Evolutionary conservation across 23 tunicate genomes (phyloP).

Genomic region (Phallusia fumigata): DNA sequence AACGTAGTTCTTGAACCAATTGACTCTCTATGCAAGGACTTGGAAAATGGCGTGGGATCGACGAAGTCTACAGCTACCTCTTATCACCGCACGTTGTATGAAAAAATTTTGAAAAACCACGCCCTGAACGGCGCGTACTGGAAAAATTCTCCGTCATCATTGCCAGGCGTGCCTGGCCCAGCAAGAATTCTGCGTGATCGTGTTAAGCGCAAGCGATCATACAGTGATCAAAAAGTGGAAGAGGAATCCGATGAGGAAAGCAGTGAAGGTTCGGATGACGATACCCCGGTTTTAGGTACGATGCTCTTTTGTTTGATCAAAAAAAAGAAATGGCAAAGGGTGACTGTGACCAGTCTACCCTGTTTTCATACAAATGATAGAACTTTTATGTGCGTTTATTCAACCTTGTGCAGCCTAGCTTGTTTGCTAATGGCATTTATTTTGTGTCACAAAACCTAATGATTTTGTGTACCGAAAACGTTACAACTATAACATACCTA

Average conservation of each 20-base stretch:
- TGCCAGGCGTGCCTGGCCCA: not conserved
- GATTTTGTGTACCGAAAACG: too few species aligned
- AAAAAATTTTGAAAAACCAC: not conserved
- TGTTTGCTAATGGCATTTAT: too few species aligned
- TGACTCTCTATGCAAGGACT: not conserved
- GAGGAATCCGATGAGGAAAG: not conserved
- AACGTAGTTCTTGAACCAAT: not conserved
- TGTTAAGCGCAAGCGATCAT: not conserved
- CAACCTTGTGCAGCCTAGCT: too few species aligned
- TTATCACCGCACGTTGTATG: not conserved
- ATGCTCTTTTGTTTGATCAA: too few species aligned
- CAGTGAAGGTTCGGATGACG: not conserved
- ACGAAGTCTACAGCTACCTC: not conserved
- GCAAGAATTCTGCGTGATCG: not conserved
- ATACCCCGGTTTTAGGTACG: not conserved
- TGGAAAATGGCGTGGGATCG: not conserved
- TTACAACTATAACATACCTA: not conserved
- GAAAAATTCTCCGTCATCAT: not conserved
- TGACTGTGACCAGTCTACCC: too few species aligned
- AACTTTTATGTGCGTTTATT: too few species aligned
- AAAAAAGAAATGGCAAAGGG: too few species aligned
- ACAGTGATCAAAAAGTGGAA: not conserved
- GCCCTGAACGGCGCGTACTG: not conserved
- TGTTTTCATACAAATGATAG: too few species aligned
- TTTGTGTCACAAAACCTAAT: too few species aligned